Evolutionary conservation across 2,113 vertebrate genomes (phyloP).

Genomic region (Ursus arctos): DNA sequence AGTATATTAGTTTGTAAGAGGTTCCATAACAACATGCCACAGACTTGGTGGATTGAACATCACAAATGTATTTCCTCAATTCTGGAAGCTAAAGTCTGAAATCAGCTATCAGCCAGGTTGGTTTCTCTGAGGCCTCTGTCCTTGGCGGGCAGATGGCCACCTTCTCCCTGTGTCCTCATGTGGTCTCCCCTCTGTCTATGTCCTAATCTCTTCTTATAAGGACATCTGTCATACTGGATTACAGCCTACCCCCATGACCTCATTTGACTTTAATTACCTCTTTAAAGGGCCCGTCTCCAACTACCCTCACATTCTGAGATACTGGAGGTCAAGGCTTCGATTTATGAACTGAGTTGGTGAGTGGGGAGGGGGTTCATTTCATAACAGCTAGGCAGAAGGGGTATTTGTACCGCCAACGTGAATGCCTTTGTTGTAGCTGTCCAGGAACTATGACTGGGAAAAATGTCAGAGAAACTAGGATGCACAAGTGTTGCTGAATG

Average conservation of each 20-base stretch:
- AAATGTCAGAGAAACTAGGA: not conserved
- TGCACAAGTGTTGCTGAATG: too few species aligned
- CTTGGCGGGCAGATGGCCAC: not conserved
- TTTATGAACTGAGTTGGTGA: not conserved
- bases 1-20: fast-evolving
- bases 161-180: too few species aligned
- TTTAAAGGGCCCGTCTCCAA: too few species aligned
- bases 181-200: not conserved
- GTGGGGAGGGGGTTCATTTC: not conserved
- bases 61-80: not conserved
- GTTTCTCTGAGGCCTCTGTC: not conserved
- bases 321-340: fast-evolving
- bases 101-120: not conserved
- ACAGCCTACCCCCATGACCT: fast-evolving
- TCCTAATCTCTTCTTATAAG: not conserved
- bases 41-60: too few species aligned
- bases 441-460: not conserved
- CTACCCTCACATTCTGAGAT: not conserved
- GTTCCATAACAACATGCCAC: too few species aligned
- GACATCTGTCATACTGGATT: not conserved
- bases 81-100: not conserved
- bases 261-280: not conserved
- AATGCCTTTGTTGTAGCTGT: not conserved
- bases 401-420: fast-evolving
- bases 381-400: fast-evolving